phyloP scores from a whole-genome alignment of 2,888 invertebrate species.

The Busseola fusca region DNA sequence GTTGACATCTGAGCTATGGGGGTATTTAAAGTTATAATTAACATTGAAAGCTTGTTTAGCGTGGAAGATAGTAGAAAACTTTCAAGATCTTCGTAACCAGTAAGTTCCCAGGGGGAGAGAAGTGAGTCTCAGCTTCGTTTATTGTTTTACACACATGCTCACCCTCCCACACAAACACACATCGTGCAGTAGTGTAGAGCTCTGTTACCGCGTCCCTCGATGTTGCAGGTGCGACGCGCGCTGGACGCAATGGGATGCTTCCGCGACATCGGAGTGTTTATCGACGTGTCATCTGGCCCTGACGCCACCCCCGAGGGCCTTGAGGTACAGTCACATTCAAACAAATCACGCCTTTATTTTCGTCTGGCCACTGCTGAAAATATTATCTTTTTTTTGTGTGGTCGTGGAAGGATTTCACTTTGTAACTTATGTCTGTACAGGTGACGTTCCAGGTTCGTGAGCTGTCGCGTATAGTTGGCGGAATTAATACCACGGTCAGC shows the following conservation, averaged over 20 bases:
- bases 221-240: constrained; percentile 90
- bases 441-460: constrained; percentile 97
- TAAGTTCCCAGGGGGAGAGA: not conserved
- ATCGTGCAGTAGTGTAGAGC: not conserved
- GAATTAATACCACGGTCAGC: constrained; percentile 95
- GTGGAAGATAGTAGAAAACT: no score
- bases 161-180: not conserved
- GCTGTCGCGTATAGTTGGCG: constrained; percentile 94
- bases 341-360: no score
- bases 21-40: no score
- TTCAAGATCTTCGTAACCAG: not conserved
- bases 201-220: not conserved
- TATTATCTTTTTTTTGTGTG: no score
- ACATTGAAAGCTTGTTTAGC: no score
- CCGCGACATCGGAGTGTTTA: constrained; percentile 94
- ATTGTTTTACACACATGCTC: not conserved
- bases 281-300: constrained; percentile 95
- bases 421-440: constrained; percentile 76
- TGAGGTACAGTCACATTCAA: constrained; percentile 88
- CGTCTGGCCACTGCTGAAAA: not conserved
- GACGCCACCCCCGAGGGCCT: constrained; percentile 94
- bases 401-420: no score
- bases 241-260: constrained; percentile 96
- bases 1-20: no score
- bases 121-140: not conserved